Conservation (phyloP, 2,888 invertebrate genomes). For the Sipha maydis region DNA sequence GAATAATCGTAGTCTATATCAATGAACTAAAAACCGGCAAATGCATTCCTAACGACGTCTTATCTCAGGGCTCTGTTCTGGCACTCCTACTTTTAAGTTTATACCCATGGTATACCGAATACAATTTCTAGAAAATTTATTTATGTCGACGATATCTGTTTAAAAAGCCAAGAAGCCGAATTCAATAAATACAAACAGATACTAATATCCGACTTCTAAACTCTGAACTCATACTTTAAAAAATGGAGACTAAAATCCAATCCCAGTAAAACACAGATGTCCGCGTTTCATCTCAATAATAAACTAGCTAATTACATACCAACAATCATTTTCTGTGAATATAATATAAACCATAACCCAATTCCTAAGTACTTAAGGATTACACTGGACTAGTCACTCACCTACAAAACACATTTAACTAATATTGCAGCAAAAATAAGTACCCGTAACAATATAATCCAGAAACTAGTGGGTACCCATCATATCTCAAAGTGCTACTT, state of each 20-base stretch:
- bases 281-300: conserved; percentile 61
- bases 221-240: not conserved
- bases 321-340: conserved; percentile 21
- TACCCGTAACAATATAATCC: conserved; percentile 41
- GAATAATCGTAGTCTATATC: not conserved
- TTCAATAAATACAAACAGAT: not conserved
- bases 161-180: not conserved
- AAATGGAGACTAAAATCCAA: not conserved
- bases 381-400: conserved; percentile 40
- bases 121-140: conserved; percentile 7
- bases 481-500: too few species aligned
- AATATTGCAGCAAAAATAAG: conserved; percentile 35
- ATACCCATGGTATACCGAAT: not conserved
- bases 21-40: not conserved
- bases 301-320: conserved; percentile 36
- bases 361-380: conserved; percentile 50
- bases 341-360: conserved; percentile 28
- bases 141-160: conserved; percentile 23
- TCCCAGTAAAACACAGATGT: conserved; percentile 36
- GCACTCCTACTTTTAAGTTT: not conserved
- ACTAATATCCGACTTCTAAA: not conserved
- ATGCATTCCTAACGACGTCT: not conserved
- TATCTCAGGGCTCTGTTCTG: too few species aligned
- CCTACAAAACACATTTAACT: conserved; percentile 30
- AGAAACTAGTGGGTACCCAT: conserved; percentile 34